phyloP scores from a whole-genome alignment of 2,888 invertebrate species.

The Drosophila dives region DNA sequence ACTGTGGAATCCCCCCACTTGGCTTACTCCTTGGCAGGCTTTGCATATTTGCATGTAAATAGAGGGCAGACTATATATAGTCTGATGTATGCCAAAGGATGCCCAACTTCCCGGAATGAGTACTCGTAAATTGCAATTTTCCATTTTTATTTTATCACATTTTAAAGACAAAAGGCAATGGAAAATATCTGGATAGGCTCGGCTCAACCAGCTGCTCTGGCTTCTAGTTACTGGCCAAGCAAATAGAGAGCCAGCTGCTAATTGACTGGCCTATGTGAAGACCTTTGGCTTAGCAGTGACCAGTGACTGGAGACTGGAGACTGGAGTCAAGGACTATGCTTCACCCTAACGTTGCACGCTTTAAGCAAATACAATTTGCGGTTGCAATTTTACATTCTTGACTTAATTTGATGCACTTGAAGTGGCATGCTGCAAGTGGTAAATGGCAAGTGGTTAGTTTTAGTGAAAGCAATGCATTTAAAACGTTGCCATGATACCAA shows the following conservation, averaged over 20 bases:
- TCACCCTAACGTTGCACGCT: background rate
- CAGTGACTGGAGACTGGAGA: background rate
- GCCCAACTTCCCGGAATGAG: background rate
- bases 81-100: conserved; percentile 11
- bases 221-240: conserved; percentile 63
- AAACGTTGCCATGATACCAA: conserved; percentile 58
- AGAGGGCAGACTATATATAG: conserved; percentile 28
- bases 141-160: conserved; percentile 76
- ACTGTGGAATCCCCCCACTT: conserved; percentile 44
- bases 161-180: conserved; percentile 40
- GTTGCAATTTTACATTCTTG: conserved; percentile 65
- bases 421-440: conserved; percentile 44
- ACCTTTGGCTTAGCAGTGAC: conserved; percentile 58
- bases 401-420: conserved; percentile 64
- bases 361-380: conserved; percentile 75
- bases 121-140: conserved; percentile 65
- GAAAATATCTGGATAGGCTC: background rate
- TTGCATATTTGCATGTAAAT: conserved; percentile 72
- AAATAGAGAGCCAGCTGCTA: conserved; percentile 72
- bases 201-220: conserved; percentile 30
- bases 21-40: conserved; percentile 35
- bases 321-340: conserved; percentile 2
- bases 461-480: conserved; percentile 37
- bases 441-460: conserved; percentile 41
- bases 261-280: conserved; percentile 73